Evolutionary conservation across 2,113 vertebrate genomes (phyloP).

Genomic region (Garra rufa): DNA sequence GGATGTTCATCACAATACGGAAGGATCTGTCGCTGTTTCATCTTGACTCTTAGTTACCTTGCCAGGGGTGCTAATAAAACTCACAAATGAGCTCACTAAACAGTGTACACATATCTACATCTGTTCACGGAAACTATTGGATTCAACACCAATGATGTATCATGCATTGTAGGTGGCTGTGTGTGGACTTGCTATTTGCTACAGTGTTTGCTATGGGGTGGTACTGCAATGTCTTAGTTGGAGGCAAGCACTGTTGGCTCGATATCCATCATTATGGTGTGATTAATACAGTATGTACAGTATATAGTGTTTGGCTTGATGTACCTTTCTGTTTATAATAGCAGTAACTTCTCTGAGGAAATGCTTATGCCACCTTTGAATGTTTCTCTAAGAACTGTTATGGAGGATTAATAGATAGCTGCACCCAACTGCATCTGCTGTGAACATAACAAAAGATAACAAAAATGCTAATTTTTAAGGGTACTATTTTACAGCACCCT

Average conservation of each 20-base stretch:
- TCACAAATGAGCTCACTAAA: not conserved
- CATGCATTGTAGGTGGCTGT: not conserved
- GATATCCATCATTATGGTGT: not conserved
- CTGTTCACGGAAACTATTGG: not conserved
- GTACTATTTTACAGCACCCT: not conserved
- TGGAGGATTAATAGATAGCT: not conserved
- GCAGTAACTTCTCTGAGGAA: not conserved
- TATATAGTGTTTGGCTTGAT: not conserved
- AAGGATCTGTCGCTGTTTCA: not conserved
- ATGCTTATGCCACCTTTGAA: not conserved
- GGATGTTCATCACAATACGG: not conserved
- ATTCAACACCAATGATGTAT: not conserved
- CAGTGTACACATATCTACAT: not conserved
- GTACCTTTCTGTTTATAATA: not conserved
- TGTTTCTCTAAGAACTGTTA: not conserved
- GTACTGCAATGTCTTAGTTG: not conserved
- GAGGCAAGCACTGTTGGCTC: not conserved
- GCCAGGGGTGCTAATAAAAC: not conserved
- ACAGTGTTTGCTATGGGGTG: not conserved
- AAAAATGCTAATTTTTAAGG: not conserved
- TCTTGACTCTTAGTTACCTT: not conserved
- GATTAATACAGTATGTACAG: not conserved
- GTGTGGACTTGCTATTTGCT: not conserved
- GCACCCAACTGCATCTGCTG: not conserved
- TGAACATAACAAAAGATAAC: not conserved